Conservation (phyloP, 2,888 invertebrate species). For the Aradus depressus region DNA sequence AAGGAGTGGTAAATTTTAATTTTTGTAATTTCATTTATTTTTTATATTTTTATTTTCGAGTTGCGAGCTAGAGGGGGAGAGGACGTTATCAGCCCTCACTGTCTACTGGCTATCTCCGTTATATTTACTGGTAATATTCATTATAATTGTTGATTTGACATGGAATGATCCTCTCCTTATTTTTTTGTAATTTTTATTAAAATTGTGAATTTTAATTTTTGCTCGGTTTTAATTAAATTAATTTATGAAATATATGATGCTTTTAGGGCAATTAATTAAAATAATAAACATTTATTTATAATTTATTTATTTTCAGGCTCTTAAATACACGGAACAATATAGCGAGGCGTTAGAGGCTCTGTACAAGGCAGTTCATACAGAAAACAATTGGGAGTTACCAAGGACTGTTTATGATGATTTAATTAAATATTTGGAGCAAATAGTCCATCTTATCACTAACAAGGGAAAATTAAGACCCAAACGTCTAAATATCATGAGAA, state of each 20-base stretch:
- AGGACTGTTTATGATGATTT: conserved; percentile 49
- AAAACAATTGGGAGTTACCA: conserved; percentile 66
- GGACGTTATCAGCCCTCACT: too few species aligned
- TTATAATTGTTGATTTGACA: too few species aligned
- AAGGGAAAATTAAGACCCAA: conserved; percentile 66
- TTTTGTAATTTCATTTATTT: neutral
- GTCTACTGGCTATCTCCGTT: too few species aligned
- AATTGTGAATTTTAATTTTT: too few species aligned
- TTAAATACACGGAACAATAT: conserved; percentile 70
- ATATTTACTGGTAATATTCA: too few species aligned
- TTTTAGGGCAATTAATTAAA: too few species aligned
- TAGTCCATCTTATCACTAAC: conserved; percentile 50
- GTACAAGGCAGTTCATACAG: conserved; percentile 51
- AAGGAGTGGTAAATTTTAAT: conserved; percentile 57
- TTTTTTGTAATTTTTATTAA: conserved; percentile 1
- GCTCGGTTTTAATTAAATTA: too few species aligned
- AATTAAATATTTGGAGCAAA: conserved; percentile 51
- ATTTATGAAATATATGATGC: too few species aligned
- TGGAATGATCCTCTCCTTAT: neutral
- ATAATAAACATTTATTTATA: conserved; percentile 7
- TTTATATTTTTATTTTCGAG: neutral
- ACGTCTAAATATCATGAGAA: conserved; percentile 54
- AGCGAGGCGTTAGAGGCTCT: conserved; percentile 58
- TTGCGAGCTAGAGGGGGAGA: too few species aligned
- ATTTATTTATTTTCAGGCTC: conserved; percentile 43